Base-by-base conservation (phyloP, 2,113 vertebrate species). In the Entelurus aequoreus region DNA sequence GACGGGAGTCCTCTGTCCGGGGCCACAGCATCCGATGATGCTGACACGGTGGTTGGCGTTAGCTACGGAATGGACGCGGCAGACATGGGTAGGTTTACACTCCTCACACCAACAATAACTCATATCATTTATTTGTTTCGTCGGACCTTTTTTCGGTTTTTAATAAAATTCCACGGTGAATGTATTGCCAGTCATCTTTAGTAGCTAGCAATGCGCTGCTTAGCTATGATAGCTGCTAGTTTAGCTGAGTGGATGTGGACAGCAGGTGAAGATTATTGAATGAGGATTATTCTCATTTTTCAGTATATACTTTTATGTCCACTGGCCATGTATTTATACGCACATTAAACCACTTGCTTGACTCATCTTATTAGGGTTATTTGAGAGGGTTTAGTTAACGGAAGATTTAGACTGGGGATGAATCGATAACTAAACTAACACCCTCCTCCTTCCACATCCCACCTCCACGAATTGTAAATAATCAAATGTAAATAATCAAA, bases 11-110 rank as follows among this genome's bases (percentile, higher is more conserved):
- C 87, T 65, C 73, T 88, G 15, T 89, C 88, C 68, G 86, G 65
- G 62, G 85, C 83, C 77, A 72, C 84, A 77, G 86, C 87, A 77
- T 89, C 90, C 73, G 90, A 91, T 63, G 90, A 91, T 81, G 76
- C 74, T 64, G 89, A 88, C 72, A 79, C 88, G 59, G 88, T 88
- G 14, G 74, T 89, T 16, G 88, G 85, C 51, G 85, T 87, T 37
- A 84, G 87, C 81, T 87, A 86, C 74, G 88, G 86, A 59, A 77
- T 82, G 79, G 89, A 90, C 73, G 67, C 68, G 15, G 76, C 71
- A 19, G 90, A 91, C 70, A 83, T 82, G 74, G 90, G 88, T 91
- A 88, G 53, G 47, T 63, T 42, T n/a, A n/a, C 48, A 2, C 13
- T 38, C 19, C 15, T 70, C 4, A 4, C 3, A 9, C 14, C 12